Base-by-base conservation (phyloP, 2,888 invertebrate species). In the Erebia palarica region DNA sequence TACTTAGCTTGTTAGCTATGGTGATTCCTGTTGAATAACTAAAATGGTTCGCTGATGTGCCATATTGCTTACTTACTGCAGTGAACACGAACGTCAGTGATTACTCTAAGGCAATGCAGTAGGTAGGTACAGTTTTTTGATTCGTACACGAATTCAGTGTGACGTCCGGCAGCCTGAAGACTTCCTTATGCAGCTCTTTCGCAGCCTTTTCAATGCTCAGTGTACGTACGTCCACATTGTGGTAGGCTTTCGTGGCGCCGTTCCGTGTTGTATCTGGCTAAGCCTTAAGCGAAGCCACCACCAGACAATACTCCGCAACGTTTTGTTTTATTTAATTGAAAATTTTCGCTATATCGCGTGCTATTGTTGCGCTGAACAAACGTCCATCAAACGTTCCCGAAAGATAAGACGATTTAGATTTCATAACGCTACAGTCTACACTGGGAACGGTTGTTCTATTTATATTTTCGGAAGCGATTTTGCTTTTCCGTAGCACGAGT, bases 261-360 rank as follows among this genome's bases (percentile, higher is more conserved):
- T 16, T 9, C 16, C 9, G 16, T 7, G n/a, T n/a, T 10, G 18
- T 10, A 18, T 55, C 18, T 18, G 55, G 3, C 55, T 9, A 55
- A 16, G 55, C 55, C 18, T 18, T 55, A 55, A 49, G 77, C 82
- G 80, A 82, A 78, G 74, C 78, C 55, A 10, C 78, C 78, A 77
- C 82, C 82, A 82, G 77, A 90, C 89, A 91, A 90, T 88, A 80
- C 84, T 69, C 75, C 79, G 77, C 80, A 72, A 73, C 77, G 85
- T 88, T 89, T 89, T 89, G 86, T 89, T 90, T 89, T 84, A 83
- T 91, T 87, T 88, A 90, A 91, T 91, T 90, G 89, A 90, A 90
- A 87, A 87, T 89, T 87, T 90, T 89, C 85, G 86, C 85, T 84
- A 84, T 87, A 88, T 86, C 84, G 79, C 82, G 74, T 72, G 70